These are phyloP conservation scores for Anguilla rostrata DNA, from an alignment of 2,113 vertebrate genomes.

Conservation along the genomic window DNA sequence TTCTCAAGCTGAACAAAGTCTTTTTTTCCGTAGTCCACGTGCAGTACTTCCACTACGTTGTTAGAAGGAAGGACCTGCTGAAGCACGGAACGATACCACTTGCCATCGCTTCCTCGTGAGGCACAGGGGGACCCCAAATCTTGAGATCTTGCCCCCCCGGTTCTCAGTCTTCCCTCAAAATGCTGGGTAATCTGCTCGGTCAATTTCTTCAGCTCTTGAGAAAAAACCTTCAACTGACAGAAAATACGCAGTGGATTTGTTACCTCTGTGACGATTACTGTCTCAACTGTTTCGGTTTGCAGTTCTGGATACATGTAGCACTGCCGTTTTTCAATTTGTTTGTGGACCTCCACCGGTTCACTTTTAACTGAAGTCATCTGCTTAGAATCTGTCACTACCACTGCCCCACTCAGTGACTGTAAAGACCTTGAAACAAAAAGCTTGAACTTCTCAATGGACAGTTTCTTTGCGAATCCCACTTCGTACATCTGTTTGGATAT, in stretches of 20 bases:
- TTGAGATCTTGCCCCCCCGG: conserved; percentile 52
- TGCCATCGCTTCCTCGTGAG: conserved; percentile 77
- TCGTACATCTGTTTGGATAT: conserved; percentile 76
- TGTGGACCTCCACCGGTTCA: conserved; percentile 14
- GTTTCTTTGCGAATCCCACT: conserved; percentile 74
- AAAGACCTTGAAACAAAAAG: conserved; percentile 56
- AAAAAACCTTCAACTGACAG: conserved; percentile 85
- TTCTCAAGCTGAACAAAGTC: conserved; percentile 72
- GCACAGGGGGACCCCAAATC: conserved; percentile 82
- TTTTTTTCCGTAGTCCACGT: conserved; percentile 85
- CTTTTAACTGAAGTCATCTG: conserved; percentile 17
- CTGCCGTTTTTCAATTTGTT: conserved; percentile 46
- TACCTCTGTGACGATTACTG: conserved; percentile 82
- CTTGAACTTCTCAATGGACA: conserved; percentile 58
- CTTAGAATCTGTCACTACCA: conserved; percentile 15
- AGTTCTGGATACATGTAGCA: conserved; percentile 82
- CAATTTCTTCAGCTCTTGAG: conserved; percentile 78
- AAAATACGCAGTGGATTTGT: conserved; percentile 79
- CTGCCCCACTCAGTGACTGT: conserved; percentile 33
- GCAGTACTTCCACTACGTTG: conserved; percentile 76
- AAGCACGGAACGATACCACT: conserved; percentile 85
- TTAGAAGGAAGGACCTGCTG: conserved; percentile 69
- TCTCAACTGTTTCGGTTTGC: conserved; percentile 74
- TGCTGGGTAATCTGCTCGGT: conserved; percentile 72
- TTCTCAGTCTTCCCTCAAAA: conserved; percentile 55